These are phyloP conservation scores for Dipodomys merriami DNA, from an alignment of 2,113 vertebrate species.

Conservation along the genomic window DNA sequence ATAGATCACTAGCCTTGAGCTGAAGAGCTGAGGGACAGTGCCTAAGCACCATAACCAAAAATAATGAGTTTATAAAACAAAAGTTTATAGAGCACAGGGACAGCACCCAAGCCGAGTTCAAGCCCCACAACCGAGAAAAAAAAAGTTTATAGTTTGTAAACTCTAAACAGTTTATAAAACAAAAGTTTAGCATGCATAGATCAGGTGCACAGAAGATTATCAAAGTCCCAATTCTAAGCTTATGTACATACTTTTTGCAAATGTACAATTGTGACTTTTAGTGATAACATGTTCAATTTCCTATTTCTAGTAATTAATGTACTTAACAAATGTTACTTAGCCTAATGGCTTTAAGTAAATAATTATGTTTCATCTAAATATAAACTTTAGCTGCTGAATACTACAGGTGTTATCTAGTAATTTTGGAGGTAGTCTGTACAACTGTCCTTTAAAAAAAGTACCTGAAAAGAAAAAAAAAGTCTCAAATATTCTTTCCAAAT, in stretches of 20 bases:
- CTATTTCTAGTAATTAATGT: neutral
- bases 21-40: too few relatives aligned
- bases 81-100: too few relatives aligned
- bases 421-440: neutral
- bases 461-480: too few relatives aligned
- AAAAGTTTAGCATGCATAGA: neutral
- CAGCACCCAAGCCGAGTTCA: too few relatives aligned
- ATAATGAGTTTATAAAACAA: too few relatives aligned
- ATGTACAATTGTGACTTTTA: slow-evolving; percentile 2
- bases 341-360: slow-evolving; percentile 1
- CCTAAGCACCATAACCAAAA: too few relatives aligned
- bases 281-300: neutral
- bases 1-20: too few relatives aligned
- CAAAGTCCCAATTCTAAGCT: neutral
- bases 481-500: slow-evolving; percentile 16
- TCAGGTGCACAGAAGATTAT: neutral
- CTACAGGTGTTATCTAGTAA: neutral
- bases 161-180: slow-evolving; percentile 8
- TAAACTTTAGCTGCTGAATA: slow-evolving; percentile 13
- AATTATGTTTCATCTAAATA: slow-evolving; percentile 24
- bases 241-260: neutral
- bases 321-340: neutral
- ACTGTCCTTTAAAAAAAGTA: neutral
- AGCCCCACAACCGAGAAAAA: too few relatives aligned
- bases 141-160: too few relatives aligned